Conservation (phyloP, 2,797 vertebrate species). For the Synanceia verrucosa region DNA sequence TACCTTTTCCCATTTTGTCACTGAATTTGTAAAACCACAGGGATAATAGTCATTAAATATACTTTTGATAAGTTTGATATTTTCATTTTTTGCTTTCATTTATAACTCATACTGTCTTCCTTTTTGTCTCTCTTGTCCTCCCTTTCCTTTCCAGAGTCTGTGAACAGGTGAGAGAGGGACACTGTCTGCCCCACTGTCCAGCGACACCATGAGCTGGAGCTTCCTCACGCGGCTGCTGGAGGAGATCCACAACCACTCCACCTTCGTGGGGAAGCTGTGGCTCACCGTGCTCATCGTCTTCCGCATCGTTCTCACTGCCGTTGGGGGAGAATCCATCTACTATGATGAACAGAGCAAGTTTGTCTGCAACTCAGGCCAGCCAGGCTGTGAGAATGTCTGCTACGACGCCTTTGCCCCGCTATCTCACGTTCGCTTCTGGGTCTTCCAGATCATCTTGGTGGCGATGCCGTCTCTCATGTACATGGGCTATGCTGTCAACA, state of each 20-base stretch:
- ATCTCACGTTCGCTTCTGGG: slow-evolving; percentile 98
- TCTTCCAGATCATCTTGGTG: slow-evolving; percentile 97
- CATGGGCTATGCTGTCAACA: slow-evolving; percentile 94
- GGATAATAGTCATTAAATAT: slow-evolving; percentile 14
- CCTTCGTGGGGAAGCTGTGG: slow-evolving; percentile 99
- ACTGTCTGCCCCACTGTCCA: slow-evolving; percentile 86
- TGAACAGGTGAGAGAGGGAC: slow-evolving; percentile 85
- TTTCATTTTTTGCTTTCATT: slow-evolving; percentile 8
- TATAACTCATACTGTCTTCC: background rate
- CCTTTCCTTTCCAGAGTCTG: slow-evolving; percentile 78
- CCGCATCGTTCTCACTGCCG: slow-evolving; percentile 96
- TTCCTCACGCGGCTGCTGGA: slow-evolving; percentile 98
- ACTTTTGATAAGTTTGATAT: slow-evolving; percentile 24
- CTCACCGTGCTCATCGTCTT: slow-evolving; percentile 96
- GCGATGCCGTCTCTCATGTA: slow-evolving; percentile 96
- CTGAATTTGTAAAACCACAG: slow-evolving; percentile 26
- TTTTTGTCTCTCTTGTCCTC: background rate
- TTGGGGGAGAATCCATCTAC: slow-evolving; percentile 99
- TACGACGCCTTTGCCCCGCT: slow-evolving; percentile 96
- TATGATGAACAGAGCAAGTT: slow-evolving; percentile 99
- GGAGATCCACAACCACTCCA: slow-evolving; percentile 99
- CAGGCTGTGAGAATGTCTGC: slow-evolving; percentile 98
- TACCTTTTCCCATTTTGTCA: slow-evolving; percentile 24
- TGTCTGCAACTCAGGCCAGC: slow-evolving; percentile 97
- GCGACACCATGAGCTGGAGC: slow-evolving; percentile 98